A percentile compares a stretch with the other conserved stretches of the same genome.
Evolutionary conservation across 1,140 invertebrate genomes (phyloP).

Genomic region (Metopolophium dirhodum): DNA sequence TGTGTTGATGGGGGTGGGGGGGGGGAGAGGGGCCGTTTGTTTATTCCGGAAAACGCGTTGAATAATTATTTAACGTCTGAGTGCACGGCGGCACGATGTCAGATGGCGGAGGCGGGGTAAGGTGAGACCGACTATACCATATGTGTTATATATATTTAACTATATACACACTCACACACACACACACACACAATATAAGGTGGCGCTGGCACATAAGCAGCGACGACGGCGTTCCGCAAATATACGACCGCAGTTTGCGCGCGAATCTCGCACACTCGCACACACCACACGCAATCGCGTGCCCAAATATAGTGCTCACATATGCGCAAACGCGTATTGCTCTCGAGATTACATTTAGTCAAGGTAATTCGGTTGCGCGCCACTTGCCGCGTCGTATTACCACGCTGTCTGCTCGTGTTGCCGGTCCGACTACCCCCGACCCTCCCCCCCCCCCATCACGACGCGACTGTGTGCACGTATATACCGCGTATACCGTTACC

Average conservation of each 20-base stretch:
- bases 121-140: background rate
- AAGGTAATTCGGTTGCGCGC: background rate
- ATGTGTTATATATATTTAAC: background rate
- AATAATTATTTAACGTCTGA: slow-evolving; percentile 17
- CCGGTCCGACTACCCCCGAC: background rate
- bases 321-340: background rate
- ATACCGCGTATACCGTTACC: no score
- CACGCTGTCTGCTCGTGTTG: background rate
- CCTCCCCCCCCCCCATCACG: background rate
- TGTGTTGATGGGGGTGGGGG: no score
- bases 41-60: background rate
- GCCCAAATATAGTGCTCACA: background rate
- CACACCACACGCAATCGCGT: background rate
- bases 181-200: background rate
- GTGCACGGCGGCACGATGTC: background rate
- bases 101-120: background rate
- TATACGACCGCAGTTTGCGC: background rate
- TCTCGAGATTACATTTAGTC: slow-evolving; percentile 9
- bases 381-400: background rate
- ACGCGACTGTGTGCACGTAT: background rate
- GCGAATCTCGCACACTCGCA: background rate
- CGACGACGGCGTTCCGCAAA: background rate
- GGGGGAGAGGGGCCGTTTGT: background rate
- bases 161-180: no score
- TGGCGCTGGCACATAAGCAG: background rate